Evolutionary conservation across 2,113 vertebrate genomes (phyloP), one percentile per base, ranked within the genome.

Genomic region (Machaerirhynchus nigripectus): DNA sequence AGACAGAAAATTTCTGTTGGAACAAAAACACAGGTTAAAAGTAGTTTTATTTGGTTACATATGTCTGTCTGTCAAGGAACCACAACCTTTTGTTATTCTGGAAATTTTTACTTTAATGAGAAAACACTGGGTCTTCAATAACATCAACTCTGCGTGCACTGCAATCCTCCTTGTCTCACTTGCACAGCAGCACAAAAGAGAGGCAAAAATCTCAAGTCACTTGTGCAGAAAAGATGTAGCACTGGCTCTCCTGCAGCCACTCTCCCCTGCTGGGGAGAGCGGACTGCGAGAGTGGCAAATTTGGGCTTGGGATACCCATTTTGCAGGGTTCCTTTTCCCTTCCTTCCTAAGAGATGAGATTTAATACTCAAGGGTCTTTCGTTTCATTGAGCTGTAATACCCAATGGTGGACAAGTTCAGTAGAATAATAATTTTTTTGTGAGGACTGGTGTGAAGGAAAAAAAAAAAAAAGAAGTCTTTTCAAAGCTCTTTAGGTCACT

Each of bases 1-100:
- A 71, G 42, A 94, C 42, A 80, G 19, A 84, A 40, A 84, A 75
- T 95, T 97, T 90, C 78, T 90, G 5, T 56, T 93, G 93, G 92
- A 96, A 89, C 40, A 74, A 47, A 87, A 93, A 89, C 59, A 49
- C 33, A 40, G 42, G 40, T 96, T 93, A 90, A 90, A 97, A 84
- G 46, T 75, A 28, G 11, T 31, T 93, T 89, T 69, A 47, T 74
- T 89, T 90, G 59, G 40, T 84, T 94, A 91, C 28, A 75, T 88
- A 92, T 87, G 81, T 27, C 79, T 71, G 17, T 73, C 73, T 91
- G 23, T 52, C 82, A 95, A 87, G 68, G n/a, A 94, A 67, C 11
- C 49, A 49, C 2, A 5, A 40, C 18, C 50, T 78, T 87, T 84
- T 73, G 15, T 33, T 87, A 55, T 35, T 93, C 40, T 83, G 50